Conservation (phyloP, 2,113 vertebrate genomes). For the Nannospalax galili region DNA sequence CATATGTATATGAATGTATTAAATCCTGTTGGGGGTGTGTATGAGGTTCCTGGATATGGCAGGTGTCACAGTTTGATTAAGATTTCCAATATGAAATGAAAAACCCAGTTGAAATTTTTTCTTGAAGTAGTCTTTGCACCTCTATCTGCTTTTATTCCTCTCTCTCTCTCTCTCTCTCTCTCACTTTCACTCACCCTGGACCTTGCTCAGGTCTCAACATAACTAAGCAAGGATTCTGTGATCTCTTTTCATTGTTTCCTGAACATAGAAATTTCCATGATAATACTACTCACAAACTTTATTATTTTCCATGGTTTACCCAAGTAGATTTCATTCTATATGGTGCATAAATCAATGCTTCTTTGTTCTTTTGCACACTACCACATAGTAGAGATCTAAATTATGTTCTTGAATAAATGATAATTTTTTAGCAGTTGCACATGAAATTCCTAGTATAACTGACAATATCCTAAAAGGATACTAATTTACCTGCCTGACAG, state of each 20-base stretch:
- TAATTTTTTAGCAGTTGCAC: neutral
- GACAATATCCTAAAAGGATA: neutral
- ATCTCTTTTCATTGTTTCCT: neutral
- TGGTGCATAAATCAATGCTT: too few species aligned
- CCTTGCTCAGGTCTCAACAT: too few species aligned
- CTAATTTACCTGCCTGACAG: neutral
- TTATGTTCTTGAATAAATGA: neutral
- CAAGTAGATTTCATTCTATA: neutral
- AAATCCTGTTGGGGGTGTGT: too few species aligned
- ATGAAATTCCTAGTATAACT: neutral
- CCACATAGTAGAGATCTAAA: too few species aligned
- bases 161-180: neutral
- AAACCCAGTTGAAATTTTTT: too few species aligned
- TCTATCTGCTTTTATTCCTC: too few species aligned
- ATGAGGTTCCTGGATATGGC: too few species aligned
- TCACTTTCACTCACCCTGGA: neutral
- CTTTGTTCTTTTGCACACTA: neutral
- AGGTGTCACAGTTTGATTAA: too few species aligned
- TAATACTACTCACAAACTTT: neutral
- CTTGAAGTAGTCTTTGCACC: too few species aligned
- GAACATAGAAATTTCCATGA: neutral
- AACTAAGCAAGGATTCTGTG: neutral
- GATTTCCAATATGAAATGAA: too few species aligned
- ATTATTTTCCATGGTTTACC: neutral
- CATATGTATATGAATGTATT: too few species aligned